phyloP scores from a whole-genome alignment of 2,888 invertebrate genomes.

The Peribatodes rhomboidaria region DNA sequence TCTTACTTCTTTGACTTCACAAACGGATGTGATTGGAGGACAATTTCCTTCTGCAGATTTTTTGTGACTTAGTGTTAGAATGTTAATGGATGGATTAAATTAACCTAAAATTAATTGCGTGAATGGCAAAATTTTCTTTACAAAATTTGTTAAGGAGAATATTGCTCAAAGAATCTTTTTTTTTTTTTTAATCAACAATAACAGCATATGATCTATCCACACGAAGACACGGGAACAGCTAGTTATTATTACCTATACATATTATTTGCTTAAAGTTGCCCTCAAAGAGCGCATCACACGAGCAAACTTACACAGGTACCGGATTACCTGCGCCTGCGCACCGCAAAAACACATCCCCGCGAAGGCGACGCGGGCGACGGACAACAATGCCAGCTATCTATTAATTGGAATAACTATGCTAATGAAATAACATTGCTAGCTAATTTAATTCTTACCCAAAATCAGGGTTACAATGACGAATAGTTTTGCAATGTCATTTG shows the following conservation, averaged over 20 bases:
- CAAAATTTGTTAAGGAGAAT: too few species aligned
- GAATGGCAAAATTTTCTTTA: background rate
- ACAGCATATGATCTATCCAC: too few species aligned
- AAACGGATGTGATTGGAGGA: slow-evolving; percentile 3
- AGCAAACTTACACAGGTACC: slow-evolving; percentile 4
- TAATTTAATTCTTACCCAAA: slow-evolving; percentile 17
- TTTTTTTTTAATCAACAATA: too few species aligned
- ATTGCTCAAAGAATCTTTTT: too few species aligned
- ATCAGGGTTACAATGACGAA: slow-evolving; percentile 12
- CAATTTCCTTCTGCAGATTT: background rate
- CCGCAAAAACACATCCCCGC: slow-evolving; percentile 28
- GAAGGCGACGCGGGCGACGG: background rate
- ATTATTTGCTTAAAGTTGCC: background rate
- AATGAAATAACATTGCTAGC: slow-evolving; percentile 17
- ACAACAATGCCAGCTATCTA: slow-evolving; percentile 19
- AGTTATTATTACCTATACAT: too few species aligned
- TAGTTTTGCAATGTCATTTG: background rate
- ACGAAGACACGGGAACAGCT: too few species aligned
- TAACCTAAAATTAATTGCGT: background rate
- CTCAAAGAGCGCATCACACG: background rate
- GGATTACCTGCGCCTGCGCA: slow-evolving; percentile 15
- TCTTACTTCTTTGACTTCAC: background rate
- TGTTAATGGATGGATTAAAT: background rate
- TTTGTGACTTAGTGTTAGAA: background rate
- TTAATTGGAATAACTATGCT: slow-evolving; percentile 39